These are phyloP conservation scores for Rousettus leschenaultii DNA, from an alignment of 2,113 vertebrate species.

Conservation along the genomic window DNA sequence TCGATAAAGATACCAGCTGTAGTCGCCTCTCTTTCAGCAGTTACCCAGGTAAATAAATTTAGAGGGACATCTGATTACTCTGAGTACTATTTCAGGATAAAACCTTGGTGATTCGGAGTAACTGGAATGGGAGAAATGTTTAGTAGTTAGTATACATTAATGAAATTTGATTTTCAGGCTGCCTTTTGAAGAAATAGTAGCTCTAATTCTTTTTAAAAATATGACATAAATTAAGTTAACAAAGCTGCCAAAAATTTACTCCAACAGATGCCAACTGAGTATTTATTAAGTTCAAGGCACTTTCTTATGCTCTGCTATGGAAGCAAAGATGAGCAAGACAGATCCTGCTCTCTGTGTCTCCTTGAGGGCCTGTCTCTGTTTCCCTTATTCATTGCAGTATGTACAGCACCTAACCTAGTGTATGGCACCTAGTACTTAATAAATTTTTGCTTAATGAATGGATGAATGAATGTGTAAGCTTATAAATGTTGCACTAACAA, in stretches of 20 bases:
- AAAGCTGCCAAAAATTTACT: not conserved
- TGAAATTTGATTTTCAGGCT: not conserved
- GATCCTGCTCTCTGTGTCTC: not conserved
- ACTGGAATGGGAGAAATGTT: not conserved
- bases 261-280: not conserved
- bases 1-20: constrained; percentile 84
- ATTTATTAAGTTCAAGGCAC: not conserved
- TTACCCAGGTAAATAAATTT: constrained; percentile 87
- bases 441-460: not conserved
- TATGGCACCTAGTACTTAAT: not conserved
- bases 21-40: constrained; percentile 93
- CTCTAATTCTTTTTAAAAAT: not conserved
- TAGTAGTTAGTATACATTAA: not conserved
- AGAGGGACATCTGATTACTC: not conserved
- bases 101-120: not conserved
- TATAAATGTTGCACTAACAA: not conserved
- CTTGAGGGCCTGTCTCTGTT: not conserved
- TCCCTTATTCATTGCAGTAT: not conserved
- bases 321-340: not conserved
- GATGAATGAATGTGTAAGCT: not conserved
- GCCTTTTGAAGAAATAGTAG: not conserved
- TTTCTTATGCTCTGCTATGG: not conserved
- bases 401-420: not conserved
- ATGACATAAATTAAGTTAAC: not conserved
- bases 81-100: not conserved